phyloP scores from a whole-genome alignment of 2,113 vertebrate species.

The Atherinomorus stipes region DNA sequence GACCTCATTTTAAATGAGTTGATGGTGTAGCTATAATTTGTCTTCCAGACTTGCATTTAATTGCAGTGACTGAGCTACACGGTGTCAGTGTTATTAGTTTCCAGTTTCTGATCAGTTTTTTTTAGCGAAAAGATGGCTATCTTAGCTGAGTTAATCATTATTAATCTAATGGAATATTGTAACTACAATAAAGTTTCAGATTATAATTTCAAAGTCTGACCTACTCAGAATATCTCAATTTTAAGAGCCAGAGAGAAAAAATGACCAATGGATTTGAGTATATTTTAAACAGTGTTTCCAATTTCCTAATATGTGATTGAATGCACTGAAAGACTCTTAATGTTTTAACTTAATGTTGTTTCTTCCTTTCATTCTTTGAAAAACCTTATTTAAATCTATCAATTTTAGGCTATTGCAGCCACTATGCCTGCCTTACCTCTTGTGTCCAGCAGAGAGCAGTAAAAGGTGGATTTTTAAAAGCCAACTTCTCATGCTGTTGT shows the following conservation, averaged over 20 bases:
- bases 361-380: neutral
- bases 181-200: no score
- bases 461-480: neutral
- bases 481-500: neutral
- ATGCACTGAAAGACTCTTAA: no score
- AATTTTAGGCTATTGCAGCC: neutral
- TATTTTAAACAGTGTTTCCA: no score
- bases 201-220: no score
- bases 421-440: neutral
- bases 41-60: neutral
- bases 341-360: neutral
- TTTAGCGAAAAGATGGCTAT: no score
- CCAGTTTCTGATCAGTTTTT: no score
- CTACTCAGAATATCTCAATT: no score
- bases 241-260: no score
- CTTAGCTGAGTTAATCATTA: no score
- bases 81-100: neutral
- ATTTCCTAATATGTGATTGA: neutral
- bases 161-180: no score
- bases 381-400: neutral
- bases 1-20: neutral
- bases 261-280: no score
- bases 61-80: neutral
- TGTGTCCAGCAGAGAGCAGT: slow-evolving; percentile 40
- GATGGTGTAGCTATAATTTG: neutral